A percentile compares a stretch with the other conserved stretches of the same genome.
Conservation (phyloP, 2,113 vertebrate species). For the Scortum barcoo region DNA sequence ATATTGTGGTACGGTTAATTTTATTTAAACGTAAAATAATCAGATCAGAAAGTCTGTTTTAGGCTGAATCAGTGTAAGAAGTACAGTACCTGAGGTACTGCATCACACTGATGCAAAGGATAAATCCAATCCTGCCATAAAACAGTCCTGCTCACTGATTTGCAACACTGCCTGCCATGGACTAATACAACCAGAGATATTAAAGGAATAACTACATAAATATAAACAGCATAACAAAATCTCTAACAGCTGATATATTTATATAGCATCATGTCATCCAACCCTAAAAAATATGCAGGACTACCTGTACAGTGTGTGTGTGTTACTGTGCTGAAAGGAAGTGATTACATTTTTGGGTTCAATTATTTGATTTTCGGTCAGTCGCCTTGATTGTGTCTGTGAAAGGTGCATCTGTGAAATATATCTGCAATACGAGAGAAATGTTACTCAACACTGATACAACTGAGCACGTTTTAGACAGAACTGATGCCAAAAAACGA, state of each 20-base stretch:
- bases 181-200: constrained; percentile 2
- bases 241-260: neutral
- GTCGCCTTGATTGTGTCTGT: neutral
- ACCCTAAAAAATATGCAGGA: neutral
- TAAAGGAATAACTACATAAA: neutral
- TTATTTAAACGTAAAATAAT: neutral
- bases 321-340: neutral
- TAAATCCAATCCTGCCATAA: constrained; percentile 23
- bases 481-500: constrained; percentile 2
- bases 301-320: neutral
- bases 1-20: neutral
- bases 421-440: neutral
- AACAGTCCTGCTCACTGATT: constrained; percentile 32
- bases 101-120: neutral
- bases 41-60: neutral
- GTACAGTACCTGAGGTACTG: constrained; percentile 1
- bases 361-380: neutral
- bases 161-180: constrained; percentile 17
- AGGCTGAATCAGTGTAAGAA: neutral
- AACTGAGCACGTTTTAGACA: constrained; percentile 14
- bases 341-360: neutral
- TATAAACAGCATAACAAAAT: constrained; percentile 6
- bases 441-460: neutral
- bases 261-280: neutral
- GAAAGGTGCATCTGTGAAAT: neutral